Evolutionary conservation across 2,113 vertebrate species (phyloP), one percentile per base, ranked within the genome.

Genomic region (Pluvianellus socialis): DNA sequence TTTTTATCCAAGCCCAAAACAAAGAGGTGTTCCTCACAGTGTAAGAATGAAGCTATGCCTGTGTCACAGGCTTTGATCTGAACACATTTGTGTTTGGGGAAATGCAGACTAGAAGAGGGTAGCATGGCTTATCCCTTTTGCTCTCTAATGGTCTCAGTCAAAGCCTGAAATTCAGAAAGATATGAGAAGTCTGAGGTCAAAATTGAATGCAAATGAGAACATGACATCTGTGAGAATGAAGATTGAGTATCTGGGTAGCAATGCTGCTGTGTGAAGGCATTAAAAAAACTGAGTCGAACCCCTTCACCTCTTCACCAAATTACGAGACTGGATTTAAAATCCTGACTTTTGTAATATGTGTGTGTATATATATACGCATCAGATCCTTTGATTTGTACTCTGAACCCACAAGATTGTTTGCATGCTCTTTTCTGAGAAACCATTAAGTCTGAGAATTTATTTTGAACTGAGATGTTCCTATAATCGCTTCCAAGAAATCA

Each of bases 131-230:
- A 76, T 76, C 63, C 50, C 14, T 74, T 95, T 73, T 74, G 5
- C 30, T 90, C 53, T 65, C 53, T 92, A 58, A 83, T 52, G 63
- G 53, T 94, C 74, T 94, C 84, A 94, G 67, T 32, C 80, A 44
- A 58, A 95, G 80, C 55, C 70, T 67, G 77, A 67, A 75, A 53
- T 89, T 87, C 66, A 82, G 49, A 67, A 63, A 67, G 33, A 53
- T 21, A 27, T 17, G 45, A 84, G 45, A 73, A 84, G 6, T 14
- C 83, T 89, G 80, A 94, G 89, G 87, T 87, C 61, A 93, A 91
- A 92, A 94, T 8, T 67, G 70, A 95, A 96, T 76, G 90, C 70
- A 91, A 75, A 73, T 90, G 35, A 81, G 33, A 92, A 47, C 33
- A 14, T 15, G 52, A 38, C 86, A 79, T 92, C 73, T 92, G 28